Evolutionary conservation across 2,113 vertebrate genomes (phyloP), one percentile per base, ranked within the genome.

Genomic region (Corythornis vintsioides): DNA sequence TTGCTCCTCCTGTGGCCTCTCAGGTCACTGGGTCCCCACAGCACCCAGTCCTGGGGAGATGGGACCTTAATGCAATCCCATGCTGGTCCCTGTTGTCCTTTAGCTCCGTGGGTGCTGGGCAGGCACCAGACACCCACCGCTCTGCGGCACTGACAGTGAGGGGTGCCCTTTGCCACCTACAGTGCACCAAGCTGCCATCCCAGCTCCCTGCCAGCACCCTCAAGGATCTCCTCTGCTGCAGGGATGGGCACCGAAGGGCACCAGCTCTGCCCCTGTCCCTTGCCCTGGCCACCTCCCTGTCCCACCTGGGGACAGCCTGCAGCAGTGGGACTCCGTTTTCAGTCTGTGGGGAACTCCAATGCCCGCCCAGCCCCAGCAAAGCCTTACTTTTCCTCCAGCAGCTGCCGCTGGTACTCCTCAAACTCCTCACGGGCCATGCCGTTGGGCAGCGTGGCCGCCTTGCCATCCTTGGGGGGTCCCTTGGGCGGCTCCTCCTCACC

Each of bases 301-400:
- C 57, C 66, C 79, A 40, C 35, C 24, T 9, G 11, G 33, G 43
- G 33, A 60, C 53, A 61, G 7, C 73, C 47, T 64, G 13, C 0
- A 2, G 67, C 1, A 1, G 16, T 38, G 25, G 20, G 47, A 40
- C 29, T 35, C 45, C 1, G 0, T 11, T 61, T 35, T 16, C 2
- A 3, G 24, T 8, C 24, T 7, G 2, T 0, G 40, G 17, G 40
- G 48, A 9, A 56, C 48, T 61, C 29, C 35, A 13, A 0, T 15
- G 57, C 63, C 17, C 45, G 50, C 40, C 35, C 16, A 56, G 48
- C 31, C 56, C 56, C 2, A 0, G 9, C 5, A 4, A 63, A 87
- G 45, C 98, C 98, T 98, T 94, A 98, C 98, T 98, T 98, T 83
- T 98, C 97, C 74, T 98, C 97, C 90, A 98, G 87, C 89, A 98